phyloP scores from a whole-genome alignment of 2,797 vertebrate species.

The Schizopygopsis pylzovi region DNA sequence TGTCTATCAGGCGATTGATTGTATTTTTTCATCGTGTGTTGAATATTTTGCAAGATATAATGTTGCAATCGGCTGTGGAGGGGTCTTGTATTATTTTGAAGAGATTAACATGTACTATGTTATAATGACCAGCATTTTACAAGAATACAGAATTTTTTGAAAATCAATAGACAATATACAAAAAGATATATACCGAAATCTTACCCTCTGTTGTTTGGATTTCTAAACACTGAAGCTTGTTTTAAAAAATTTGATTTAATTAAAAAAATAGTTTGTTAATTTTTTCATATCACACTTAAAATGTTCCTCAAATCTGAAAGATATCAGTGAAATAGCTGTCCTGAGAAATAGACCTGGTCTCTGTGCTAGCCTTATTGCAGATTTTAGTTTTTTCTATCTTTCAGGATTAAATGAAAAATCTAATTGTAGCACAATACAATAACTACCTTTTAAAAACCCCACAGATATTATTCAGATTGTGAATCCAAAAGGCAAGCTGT shows the following conservation, averaged over 20 bases:
- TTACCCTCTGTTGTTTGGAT: not conserved
- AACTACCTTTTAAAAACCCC: not conserved
- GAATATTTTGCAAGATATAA: not conserved
- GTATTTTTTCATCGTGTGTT: not conserved
- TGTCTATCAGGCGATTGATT: not conserved
- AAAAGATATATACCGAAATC: not conserved
- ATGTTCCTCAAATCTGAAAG: not conserved
- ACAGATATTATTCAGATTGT: not conserved
- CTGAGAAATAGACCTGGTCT: slow-evolving; percentile 8
- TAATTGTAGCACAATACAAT: not conserved
- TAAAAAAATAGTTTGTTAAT: not conserved
- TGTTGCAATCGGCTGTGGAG: not conserved
- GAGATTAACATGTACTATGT: not conserved
- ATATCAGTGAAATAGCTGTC: not conserved
- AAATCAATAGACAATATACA: not conserved
- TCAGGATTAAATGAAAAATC: not conserved
- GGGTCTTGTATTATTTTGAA: not conserved
- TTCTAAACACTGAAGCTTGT: not conserved
- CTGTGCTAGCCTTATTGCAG: not conserved
- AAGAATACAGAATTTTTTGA: not conserved
- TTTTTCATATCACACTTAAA: not conserved
- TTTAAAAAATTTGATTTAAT: not conserved
- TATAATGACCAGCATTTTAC: not conserved
- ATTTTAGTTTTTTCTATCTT: not conserved
- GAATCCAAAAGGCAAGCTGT: slow-evolving; percentile 1